Evolutionary conservation across 2,888 invertebrate genomes (phyloP).

Genomic region (Gymnoscelis rufifasciata): DNA sequence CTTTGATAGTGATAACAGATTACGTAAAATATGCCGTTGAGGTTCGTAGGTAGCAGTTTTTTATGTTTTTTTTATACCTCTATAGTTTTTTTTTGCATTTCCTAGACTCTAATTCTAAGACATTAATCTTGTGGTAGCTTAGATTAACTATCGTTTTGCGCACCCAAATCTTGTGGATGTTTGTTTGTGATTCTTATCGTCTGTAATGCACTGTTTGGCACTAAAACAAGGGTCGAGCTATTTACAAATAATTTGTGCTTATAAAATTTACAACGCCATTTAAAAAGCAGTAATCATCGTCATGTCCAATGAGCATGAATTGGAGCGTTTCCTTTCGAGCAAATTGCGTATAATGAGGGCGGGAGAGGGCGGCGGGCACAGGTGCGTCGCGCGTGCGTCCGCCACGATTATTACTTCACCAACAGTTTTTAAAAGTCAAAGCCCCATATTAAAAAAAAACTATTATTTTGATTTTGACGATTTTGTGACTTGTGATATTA

Average conservation of each 20-base stretch:
- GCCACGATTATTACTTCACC: not conserved
- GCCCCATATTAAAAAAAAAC: no score
- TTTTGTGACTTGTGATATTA: no score
- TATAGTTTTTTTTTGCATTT: no score
- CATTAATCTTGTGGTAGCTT: no score
- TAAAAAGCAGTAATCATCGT: constrained; percentile 52
- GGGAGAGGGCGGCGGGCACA: constrained; percentile 56
- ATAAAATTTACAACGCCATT: constrained; percentile 39
- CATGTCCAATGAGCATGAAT: constrained; percentile 64
- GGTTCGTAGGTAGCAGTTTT: constrained; percentile 6
- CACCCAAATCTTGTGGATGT: no score
- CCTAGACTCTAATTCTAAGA: no score
- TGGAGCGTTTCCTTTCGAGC: constrained; percentile 60
- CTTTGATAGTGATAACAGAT: constrained; percentile 21
- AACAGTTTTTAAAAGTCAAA: no score
- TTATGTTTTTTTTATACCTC: no score
- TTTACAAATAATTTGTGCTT: constrained; percentile 29
- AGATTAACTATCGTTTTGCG: no score
- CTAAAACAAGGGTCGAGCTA: constrained; percentile 8
- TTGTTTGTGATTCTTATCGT: no score
- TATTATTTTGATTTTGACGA: no score
- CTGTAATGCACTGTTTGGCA: not conserved
- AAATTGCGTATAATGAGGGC: constrained; percentile 70
- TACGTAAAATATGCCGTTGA: constrained; percentile 6
- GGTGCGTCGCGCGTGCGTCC: constrained; percentile 61